Base-by-base conservation (phyloP, 2,797 vertebrate genomes). In the Malurus splendens region DNA sequence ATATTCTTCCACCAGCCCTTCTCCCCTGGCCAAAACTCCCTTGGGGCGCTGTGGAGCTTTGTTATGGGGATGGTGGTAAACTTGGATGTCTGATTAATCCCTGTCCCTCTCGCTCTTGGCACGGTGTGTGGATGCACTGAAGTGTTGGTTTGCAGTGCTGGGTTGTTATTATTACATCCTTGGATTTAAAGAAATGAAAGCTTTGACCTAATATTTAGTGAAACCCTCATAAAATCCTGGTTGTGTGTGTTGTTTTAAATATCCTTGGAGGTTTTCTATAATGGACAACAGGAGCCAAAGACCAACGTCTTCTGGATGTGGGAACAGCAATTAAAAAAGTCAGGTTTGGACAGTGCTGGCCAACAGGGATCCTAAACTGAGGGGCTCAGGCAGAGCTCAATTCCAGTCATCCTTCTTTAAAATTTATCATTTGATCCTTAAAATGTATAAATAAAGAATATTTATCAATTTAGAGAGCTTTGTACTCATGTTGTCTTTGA, bases 1-100 rank as follows among this genome's bases (percentile, higher is more conserved):
- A 94, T 97, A 94, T 95, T 92, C 91, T 96, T 95, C 91, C 83
- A 94, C 93, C 84, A 93, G 56, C 92, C 79, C 79, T 95, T 93
- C 83, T 85, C 80, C 86, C 72, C 76, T 90, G 89, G 52, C 90
- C 87, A 90, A 72, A 79, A 81, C 55, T 86, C 94, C 90, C 93
- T 79, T 32, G 73, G 94, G 91, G 75, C 65, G 75, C 71, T 76
- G 36, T 19, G 65, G 62, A 68, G 87, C 88, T 90, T 87, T 94
- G 82, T 90, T 74, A 41, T 56, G 91, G 90, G 90, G 79, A 36
- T 92, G 89, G 75, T 92, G 92, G 67, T 86, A 62, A 94, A 84
- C 73, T 79, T 68, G 78, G 79, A 82, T 82, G 86, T 65, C 80
- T 87, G 87, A 90, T 92, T 74, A 94, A 75, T 82, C 71, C 23